phyloP scores from a whole-genome alignment of 2,113 vertebrate genomes.

The Anas platyrhynchos region DNA sequence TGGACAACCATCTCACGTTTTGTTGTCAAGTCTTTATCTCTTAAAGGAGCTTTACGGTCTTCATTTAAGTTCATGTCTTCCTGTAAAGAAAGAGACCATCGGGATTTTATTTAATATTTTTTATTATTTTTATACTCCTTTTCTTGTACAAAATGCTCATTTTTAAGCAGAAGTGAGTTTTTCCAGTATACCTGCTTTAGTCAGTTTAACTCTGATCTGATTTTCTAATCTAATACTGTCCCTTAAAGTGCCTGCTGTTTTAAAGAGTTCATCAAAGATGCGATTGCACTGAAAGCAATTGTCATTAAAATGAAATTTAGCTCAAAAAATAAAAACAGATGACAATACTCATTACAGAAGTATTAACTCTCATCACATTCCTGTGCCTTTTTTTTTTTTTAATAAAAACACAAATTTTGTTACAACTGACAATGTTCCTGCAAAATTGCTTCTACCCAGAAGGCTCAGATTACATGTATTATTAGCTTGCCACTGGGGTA shows the following conservation, averaged over 20 bases:
- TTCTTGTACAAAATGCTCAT: neutral
- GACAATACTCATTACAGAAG: rapidly evolving
- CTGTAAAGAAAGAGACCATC: constrained; percentile 70
- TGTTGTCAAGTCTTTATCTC: constrained; percentile 91
- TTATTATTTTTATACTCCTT: neutral
- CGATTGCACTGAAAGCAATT: neutral
- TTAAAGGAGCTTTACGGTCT: constrained; percentile 92
- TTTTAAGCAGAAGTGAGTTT: neutral
- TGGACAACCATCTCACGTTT: constrained; percentile 98
- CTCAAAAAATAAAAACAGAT: neutral
- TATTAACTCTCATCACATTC: neutral
- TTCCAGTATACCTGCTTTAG: rapidly evolving
- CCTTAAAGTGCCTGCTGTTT: neutral
- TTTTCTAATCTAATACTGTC: neutral
- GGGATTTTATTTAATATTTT: neutral
- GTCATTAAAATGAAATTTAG: neutral
- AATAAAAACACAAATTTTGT: neutral
- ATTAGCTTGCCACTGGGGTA: neutral
- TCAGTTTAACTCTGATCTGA: rapidly evolving
- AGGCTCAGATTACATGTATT: neutral
- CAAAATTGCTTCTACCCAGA: neutral
- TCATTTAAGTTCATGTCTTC: constrained; percentile 99
- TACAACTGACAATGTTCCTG: neutral
- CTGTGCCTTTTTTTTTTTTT: neutral
- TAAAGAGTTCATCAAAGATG: neutral